Percentiles rank a stretch among this genome's conserved stretches.
Conservation (phyloP, 2,888 invertebrate species). For the Aphodius sticticus region DNA sequence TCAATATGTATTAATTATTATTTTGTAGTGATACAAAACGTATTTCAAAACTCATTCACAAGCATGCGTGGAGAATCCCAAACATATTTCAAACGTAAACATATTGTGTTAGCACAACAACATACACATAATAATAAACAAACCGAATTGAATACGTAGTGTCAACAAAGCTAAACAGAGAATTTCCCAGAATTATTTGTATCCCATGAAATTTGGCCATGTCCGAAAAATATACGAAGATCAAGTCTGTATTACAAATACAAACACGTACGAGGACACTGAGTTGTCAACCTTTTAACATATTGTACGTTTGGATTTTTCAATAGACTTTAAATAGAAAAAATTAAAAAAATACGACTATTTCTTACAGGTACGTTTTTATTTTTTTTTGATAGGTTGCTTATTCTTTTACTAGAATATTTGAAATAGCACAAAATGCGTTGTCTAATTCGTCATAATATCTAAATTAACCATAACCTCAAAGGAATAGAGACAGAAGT, state of each 20-base stretch:
- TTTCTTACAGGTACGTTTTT: not conserved
- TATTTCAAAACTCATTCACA: too few relatives aligned
- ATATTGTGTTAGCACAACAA: too few relatives aligned
- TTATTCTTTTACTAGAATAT: not conserved
- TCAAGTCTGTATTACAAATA: not conserved
- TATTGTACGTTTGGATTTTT: too few relatives aligned
- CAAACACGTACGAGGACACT: not conserved
- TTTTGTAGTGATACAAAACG: too few relatives aligned
- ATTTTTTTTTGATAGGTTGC: not conserved
- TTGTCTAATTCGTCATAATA: not conserved
- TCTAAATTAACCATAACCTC: not conserved
- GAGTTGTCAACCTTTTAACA: too few relatives aligned
- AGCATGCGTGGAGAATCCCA: too few relatives aligned
- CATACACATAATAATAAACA: too few relatives aligned
- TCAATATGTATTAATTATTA: too few relatives aligned
- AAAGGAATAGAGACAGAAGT: not conserved
- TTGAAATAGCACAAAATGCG: not conserved
- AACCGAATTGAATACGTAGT: too few relatives aligned
- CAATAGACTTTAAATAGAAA: too few relatives aligned
- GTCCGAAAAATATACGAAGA: not conserved
- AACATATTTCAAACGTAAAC: too few relatives aligned
- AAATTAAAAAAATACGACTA: too few relatives aligned
- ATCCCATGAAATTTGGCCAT: not conserved
- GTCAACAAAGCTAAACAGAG: not conserved
- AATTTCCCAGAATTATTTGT: not conserved